Evolutionary conservation across 2,113 vertebrate species (phyloP).

Genomic region (Oncorhynchus masou): DNA sequence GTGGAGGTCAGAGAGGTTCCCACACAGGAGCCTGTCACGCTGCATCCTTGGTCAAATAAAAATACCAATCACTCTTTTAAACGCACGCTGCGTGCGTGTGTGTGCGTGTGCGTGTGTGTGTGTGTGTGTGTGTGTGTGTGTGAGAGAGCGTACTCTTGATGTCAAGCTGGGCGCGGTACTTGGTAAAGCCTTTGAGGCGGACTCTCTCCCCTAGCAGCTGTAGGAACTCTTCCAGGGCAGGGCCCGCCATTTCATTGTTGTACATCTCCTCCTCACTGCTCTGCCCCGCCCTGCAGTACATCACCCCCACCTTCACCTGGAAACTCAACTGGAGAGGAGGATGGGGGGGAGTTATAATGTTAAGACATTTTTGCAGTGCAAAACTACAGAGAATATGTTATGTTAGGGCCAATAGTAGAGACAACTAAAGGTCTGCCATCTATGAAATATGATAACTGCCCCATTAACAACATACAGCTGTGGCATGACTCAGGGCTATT

Average conservation of each 20-base stretch:
- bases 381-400: background rate
- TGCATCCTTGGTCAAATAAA: background rate
- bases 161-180: conserved; percentile 94
- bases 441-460: too few relatives aligned
- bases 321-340: conserved; percentile 82
- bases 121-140: background rate
- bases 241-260: conserved; percentile 89
- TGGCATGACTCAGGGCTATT: too few relatives aligned
- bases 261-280: conserved; percentile 97
- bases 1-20: background rate
- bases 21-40: background rate
- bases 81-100: background rate
- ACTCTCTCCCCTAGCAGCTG: conserved; percentile 90
- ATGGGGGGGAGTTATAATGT: background rate
- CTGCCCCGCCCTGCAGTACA: conserved; percentile 93
- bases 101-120: conserved; percentile 1
- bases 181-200: conserved; percentile 92
- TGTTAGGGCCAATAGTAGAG: background rate
- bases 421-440: background rate
- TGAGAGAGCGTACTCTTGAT: conserved; percentile 84
- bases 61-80: background rate
- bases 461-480: background rate
- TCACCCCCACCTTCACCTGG: conserved; percentile 93
- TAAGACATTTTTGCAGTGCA: background rate
- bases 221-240: conserved; percentile 92